Percentiles rank a stretch among this genome's conserved stretches.
phyloP scores from a whole-genome alignment of 2,797 vertebrate species.

The Astyanax mexicanus region DNA sequence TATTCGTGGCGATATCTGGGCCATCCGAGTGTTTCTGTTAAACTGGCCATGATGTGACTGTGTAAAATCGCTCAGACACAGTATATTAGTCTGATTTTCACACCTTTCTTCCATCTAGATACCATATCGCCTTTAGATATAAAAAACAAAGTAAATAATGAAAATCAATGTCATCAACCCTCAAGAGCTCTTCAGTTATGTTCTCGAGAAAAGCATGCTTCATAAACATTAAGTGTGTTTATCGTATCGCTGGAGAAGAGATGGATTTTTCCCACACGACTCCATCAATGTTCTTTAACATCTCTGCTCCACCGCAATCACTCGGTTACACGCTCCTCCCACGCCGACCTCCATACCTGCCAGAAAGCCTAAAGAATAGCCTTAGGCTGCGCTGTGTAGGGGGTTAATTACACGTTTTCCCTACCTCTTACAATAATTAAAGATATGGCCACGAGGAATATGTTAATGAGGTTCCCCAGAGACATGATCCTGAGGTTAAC shows the following conservation, averaged over 20 bases:
- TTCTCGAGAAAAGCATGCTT: not conserved
- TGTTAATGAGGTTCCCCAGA: conserved; percentile 54
- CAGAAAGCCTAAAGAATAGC: conserved; percentile 15
- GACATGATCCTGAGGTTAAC: conserved; percentile 32
- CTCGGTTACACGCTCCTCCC: not conserved
- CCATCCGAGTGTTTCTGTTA: conserved; percentile 22
- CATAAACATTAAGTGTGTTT: not conserved
- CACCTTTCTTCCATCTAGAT: no score
- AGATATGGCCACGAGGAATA: conserved; percentile 36
- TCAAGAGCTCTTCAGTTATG: not conserved
- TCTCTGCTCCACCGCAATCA: conserved; percentile 18
- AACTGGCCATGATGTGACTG: not conserved
- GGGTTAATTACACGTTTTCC: conserved; percentile 50
- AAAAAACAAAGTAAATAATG: conserved; percentile 16
- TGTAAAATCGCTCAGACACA: conserved; percentile 12
- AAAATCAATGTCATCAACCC: conserved; percentile 25
- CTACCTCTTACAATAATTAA: conserved; percentile 45
- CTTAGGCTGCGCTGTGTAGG: conserved; percentile 2
- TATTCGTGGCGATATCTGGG: not conserved
- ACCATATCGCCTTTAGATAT: conserved; percentile 17
- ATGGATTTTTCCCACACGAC: not conserved
- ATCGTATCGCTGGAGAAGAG: not conserved
- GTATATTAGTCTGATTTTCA: conserved; percentile 19
- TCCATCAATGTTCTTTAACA: not conserved
- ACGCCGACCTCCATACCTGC: not conserved